A percentile compares a stretch with the other conserved stretches of the same genome.
phyloP scores from a whole-genome alignment of 2,113 vertebrate genomes.

The Pipra filicauda region DNA sequence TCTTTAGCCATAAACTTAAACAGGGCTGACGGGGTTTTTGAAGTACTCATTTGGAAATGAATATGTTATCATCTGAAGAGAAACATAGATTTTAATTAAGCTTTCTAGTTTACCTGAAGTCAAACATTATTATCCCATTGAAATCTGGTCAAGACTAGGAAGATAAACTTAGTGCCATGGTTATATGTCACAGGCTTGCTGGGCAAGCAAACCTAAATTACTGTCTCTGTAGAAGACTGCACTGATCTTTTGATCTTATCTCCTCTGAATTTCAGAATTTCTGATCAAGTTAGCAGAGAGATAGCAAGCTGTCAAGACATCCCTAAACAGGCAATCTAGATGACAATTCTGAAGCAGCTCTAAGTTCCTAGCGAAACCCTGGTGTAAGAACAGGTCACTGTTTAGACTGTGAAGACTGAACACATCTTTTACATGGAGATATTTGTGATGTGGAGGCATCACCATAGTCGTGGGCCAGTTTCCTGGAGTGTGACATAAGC shows the following conservation, averaged over 20 bases:
- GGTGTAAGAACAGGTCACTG: neutral
- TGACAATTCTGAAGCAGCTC: neutral
- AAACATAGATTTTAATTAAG: neutral
- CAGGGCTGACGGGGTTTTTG: neutral
- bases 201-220: neutral
- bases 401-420: neutral
- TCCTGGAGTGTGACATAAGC: neutral
- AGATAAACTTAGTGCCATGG: neutral
- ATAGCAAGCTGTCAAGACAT: neutral
- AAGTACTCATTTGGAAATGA: neutral
- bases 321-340: neutral
- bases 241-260: neutral
- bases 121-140: neutral
- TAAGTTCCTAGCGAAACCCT: neutral
- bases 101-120: neutral
- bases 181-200: neutral
- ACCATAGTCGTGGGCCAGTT: neutral
- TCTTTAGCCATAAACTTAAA: neutral
- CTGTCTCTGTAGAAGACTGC: neutral
- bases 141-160: neutral
- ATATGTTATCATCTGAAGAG: neutral
- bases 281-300: neutral
- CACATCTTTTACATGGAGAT: neutral
- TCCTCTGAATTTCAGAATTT: neutral
- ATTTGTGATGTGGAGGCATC: neutral